A percentile compares a stretch with the other conserved stretches of the same genome.
phyloP scores from a whole-genome alignment of 2,113 vertebrate species.

The Ellobius talpinus region DNA sequence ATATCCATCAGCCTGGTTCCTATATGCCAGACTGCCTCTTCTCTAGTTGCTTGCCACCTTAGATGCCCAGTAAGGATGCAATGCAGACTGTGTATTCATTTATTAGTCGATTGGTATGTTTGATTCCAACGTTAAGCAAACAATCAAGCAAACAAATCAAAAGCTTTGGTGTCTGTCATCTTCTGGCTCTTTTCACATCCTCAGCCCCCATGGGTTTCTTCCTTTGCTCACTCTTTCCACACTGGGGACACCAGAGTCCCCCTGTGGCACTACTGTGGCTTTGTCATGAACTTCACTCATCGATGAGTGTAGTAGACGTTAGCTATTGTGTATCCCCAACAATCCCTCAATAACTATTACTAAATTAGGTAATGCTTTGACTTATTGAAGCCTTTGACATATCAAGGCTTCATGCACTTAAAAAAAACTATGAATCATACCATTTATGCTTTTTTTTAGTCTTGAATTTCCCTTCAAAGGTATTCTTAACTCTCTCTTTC shows the following conservation, averaged over 20 bases:
- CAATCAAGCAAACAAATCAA: background rate
- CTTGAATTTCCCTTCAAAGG: background rate
- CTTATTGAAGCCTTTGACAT: too few relatives aligned
- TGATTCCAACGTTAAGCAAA: background rate
- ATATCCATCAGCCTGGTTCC: background rate
- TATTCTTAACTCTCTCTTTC: background rate
- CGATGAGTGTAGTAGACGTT: background rate
- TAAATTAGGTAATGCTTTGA: background rate
- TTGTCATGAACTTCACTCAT: background rate
- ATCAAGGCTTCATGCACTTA: background rate
- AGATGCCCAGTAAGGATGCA: too few relatives aligned
- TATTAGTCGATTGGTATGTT: rapidly evolving
- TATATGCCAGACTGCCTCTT: rapidly evolving
- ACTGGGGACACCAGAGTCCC: background rate
- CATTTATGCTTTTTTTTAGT: background rate
- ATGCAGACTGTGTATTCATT: background rate
- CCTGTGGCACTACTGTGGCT: background rate
- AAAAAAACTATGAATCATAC: background rate
- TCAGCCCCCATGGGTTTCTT: background rate
- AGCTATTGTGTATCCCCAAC: background rate
- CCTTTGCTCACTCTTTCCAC: background rate
- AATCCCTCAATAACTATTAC: background rate
- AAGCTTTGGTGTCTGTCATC: background rate
- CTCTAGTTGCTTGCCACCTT: rapidly evolving
- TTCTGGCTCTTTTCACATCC: background rate